These are phyloP conservation scores for Plodia interpunctella DNA, from an alignment of 1,140 invertebrate species.

Conservation along the genomic window DNA sequence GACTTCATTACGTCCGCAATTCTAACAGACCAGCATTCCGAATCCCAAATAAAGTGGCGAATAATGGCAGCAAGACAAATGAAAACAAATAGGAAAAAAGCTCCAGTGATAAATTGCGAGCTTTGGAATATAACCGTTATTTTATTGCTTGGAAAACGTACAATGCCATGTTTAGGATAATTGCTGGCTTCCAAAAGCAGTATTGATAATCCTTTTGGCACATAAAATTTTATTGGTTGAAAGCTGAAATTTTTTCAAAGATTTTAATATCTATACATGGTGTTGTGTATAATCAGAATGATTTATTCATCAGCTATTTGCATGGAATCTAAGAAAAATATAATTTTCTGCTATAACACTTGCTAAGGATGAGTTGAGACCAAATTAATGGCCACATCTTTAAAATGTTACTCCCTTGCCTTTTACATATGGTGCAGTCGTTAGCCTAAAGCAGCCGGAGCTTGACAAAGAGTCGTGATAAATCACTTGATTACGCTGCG, in stretches of 20 bases:
- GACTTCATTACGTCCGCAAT: constrained; percentile 35
- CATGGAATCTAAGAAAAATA: too few species aligned
- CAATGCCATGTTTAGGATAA: constrained; percentile 21
- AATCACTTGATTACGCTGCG: constrained; percentile 20
- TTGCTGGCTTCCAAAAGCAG: constrained; percentile 5
- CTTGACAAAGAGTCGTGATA: constrained; percentile 10
- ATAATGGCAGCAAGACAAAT: constrained; percentile 39
- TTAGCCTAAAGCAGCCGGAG: too few species aligned
- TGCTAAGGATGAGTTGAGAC: too few species aligned
- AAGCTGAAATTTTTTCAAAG: not conserved
- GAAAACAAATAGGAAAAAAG: constrained; percentile 42
- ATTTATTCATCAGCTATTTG: too few species aligned
- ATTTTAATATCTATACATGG: not conserved
- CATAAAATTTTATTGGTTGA: constrained; percentile 2
- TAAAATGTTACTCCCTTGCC: too few species aligned
- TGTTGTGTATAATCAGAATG: too few species aligned
- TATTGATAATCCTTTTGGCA: constrained; percentile 12
- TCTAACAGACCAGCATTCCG: constrained; percentile 21
- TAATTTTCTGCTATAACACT: too few species aligned
- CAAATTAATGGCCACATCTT: too few species aligned
- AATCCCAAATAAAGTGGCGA: constrained; percentile 34
- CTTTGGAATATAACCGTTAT: constrained; percentile 24
- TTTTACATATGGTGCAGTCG: not conserved
- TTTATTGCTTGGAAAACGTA: constrained; percentile 33
- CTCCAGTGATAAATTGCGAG: constrained; percentile 29